Evolutionary conservation across 2,888 invertebrate genomes (phyloP).

Genomic region (Oligia strigilis): DNA sequence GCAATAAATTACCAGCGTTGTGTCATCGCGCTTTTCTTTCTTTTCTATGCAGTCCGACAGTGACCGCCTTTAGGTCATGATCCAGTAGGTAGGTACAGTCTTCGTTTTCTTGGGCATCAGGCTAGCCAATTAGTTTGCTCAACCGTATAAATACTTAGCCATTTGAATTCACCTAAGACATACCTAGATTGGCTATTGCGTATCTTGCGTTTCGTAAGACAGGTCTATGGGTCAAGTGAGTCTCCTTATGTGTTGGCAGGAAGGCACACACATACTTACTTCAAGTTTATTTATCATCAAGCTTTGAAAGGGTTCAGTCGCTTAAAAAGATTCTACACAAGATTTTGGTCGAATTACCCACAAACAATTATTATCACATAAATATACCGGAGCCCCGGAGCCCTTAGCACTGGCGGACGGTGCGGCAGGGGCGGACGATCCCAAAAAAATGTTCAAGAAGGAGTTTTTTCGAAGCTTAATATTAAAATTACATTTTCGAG

Average conservation of each 20-base stretch:
- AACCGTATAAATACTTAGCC: slow-evolving; percentile 3
- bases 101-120: neutral
- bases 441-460: too few species aligned
- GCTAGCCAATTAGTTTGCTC: neutral
- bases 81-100: neutral
- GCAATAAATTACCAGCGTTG: too few species aligned
- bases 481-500: too few species aligned
- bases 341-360: neutral
- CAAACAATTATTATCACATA: too few species aligned
- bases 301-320: neutral
- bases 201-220: slow-evolving; percentile 17
- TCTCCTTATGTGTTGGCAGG: slow-evolving; percentile 13
- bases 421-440: too few species aligned
- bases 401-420: too few species aligned
- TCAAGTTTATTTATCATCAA: neutral
- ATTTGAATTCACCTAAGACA: slow-evolving; percentile 10
- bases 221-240: slow-evolving; percentile 29
- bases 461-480: too few species aligned
- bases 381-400: too few species aligned
- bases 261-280: neutral
- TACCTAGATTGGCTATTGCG: slow-evolving; percentile 12
- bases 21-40: too few species aligned
- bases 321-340: too few species aligned
- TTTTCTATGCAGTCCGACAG: too few species aligned
- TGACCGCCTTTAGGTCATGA: too few species aligned